Base-by-base conservation (phyloP, 2,888 invertebrate genomes). In the Spisula subtruncata region DNA sequence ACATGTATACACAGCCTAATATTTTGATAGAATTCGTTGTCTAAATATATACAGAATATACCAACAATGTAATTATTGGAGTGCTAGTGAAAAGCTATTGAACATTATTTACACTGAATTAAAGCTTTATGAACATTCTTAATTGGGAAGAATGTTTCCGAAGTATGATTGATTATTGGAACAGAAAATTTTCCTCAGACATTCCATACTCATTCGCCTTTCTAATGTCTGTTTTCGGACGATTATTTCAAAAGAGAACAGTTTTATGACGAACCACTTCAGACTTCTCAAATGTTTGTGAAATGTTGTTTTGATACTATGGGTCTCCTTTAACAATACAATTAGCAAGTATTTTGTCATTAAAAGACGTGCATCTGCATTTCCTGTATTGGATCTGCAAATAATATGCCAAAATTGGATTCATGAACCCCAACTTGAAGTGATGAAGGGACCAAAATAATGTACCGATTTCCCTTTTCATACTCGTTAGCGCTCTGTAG, bases 161-260 rank as follows among this genome's bases (percentile, higher is more conserved):
- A 10, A 66, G n/a, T 60, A n/a, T n/a, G 60, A 66, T 25, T 66
- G n/a, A 66, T 25, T 66, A n/a, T n/a, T 66, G 10, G 12, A 25
- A n/a, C 12, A 25, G 60, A 25, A 66, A 66, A 66, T 25, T 25
- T n/a, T 66, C n/a, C 60, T n/a, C 60, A 66, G 60, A 66, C 60
- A 25, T n/a, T 8, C 25, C 25, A 8, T 66, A 66, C 60, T 66
- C 10, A 66, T n/a, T 66, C 10, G 25, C 60, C 60, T 10, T 10
- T 66, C 60, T n/a, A 25, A 10, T 25, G 60, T 66, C 60, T 66
- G 60, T 66, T 66, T 66, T 66, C 25, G 60, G 60, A 66, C 51
- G 60, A 25, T 25, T 10, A 25, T 66, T n/a, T 25, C 5, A 25
- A 66, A 66, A 10, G 8, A 8, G 25, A 66, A 8, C 60, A n/a